A percentile compares a stretch with the other conserved stretches of the same genome.
These are phyloP conservation scores for Cryptocephalus moraei DNA, from an alignment of 2,888 invertebrate genomes.

Conservation along the genomic window DNA sequence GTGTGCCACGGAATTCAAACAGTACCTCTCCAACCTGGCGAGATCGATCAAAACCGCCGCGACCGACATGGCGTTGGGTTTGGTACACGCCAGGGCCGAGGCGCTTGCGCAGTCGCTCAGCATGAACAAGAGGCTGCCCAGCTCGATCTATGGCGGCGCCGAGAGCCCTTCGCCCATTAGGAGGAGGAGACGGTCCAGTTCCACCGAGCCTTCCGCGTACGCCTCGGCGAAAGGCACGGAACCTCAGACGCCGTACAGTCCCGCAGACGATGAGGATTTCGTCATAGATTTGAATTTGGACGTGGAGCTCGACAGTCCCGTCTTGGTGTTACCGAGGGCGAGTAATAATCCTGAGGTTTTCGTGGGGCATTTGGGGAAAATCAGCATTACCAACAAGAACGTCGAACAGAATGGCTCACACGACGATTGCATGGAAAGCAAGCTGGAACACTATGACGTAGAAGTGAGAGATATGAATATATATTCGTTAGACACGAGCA, in stretches of 20 bases:
- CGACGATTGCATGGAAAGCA: constrained; percentile 20
- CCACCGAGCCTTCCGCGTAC: constrained; percentile 30
- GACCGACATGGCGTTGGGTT: constrained; percentile 85
- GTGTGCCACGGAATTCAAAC: constrained; percentile 84
- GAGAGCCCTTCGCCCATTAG: constrained; percentile 41
- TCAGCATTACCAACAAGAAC: constrained; percentile 45
- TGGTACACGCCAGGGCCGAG: constrained; percentile 63
- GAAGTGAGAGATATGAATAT: constrained; percentile 82
- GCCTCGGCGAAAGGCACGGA: constrained; percentile 33
- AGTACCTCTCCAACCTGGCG: constrained; percentile 75
- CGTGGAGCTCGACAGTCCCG: constrained; percentile 81
- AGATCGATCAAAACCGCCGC: constrained; percentile 82
- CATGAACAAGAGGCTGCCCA: constrained; percentile 43
- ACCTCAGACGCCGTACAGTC: constrained; percentile 36
- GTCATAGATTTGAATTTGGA: constrained; percentile 48
- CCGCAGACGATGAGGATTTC: constrained; percentile 29
- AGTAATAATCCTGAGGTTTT: constrained; percentile 72
- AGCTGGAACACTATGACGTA: constrained; percentile 47
- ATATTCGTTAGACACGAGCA: constrained; percentile 60
- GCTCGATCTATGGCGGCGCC: constrained; percentile 36
- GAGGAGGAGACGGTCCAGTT: constrained; percentile 35
- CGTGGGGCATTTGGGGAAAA: constrained; percentile 87
- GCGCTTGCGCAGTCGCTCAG: constrained; percentile 48
- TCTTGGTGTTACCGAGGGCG: constrained; percentile 75
- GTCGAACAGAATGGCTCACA: constrained; percentile 12